A percentile compares a stretch with the other conserved stretches of the same genome.
These are phyloP conservation scores for Rhinolophus sinicus DNA, from an alignment of 2,113 vertebrate genomes.

Conservation along the genomic window DNA sequence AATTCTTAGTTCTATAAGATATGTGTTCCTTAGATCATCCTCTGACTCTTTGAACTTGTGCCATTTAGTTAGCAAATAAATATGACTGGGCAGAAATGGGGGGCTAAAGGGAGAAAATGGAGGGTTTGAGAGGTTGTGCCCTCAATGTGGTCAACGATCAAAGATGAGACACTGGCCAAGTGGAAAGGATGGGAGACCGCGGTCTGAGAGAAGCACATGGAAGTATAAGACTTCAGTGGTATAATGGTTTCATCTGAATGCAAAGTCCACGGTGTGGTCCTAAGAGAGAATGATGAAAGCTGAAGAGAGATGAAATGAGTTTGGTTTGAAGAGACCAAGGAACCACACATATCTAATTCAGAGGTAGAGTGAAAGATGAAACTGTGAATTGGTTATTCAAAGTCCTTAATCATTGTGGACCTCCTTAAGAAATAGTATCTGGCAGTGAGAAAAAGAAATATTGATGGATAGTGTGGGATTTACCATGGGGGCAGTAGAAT, in stretches of 20 bases:
- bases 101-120: not conserved
- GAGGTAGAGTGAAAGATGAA: not conserved
- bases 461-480: too few relatives aligned
- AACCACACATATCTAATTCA: not conserved
- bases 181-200: not conserved
- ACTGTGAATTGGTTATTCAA: not conserved
- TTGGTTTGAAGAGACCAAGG: not conserved
- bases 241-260: not conserved
- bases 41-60: not conserved
- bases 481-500: not conserved
- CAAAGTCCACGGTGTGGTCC: not conserved
- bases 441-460: not conserved
- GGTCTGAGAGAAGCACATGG: not conserved
- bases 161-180: not conserved
- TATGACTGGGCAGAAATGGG: not conserved
- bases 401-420: not conserved
- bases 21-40: not conserved
- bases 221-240: not conserved
- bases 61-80: not conserved
- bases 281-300: not conserved
- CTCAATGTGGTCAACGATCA: not conserved
- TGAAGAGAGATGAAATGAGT: not conserved
- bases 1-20: not conserved
- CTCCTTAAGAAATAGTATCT: not conserved
- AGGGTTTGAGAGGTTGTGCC: not conserved